A percentile compares a stretch with the other conserved stretches of the same genome.
Evolutionary conservation across 2,888 invertebrate species (phyloP).

Genomic region (Drosophila leonis): DNA sequence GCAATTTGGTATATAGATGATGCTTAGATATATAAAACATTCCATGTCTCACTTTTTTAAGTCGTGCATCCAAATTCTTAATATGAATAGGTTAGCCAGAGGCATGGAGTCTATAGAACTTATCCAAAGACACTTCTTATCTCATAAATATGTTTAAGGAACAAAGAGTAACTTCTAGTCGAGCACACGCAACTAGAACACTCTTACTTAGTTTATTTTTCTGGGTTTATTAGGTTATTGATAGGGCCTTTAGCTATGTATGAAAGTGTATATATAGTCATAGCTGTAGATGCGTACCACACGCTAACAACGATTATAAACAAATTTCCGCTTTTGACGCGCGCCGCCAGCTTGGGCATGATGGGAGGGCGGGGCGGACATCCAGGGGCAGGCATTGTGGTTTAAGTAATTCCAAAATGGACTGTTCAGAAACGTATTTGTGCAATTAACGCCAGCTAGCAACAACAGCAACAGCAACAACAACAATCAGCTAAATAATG

Average conservation of each 20-base stretch:
- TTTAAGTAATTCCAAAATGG: conserved; percentile 66
- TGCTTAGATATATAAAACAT: background rate
- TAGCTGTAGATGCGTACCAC: conserved; percentile 46
- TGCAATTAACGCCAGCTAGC: conserved; percentile 73
- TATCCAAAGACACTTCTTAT: background rate
- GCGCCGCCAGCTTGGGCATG: conserved; percentile 38
- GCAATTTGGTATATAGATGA: background rate
- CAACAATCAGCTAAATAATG: conserved; percentile 51
- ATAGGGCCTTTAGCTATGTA: conserved; percentile 31
- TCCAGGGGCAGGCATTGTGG: conserved; percentile 23
- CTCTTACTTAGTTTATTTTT: conserved; percentile 3
- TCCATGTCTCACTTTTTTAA: background rate
- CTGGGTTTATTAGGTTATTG: conserved; percentile 66
- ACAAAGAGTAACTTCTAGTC: background rate
- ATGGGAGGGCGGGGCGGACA: conserved; percentile 5
- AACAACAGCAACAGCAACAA: conserved; percentile 13
- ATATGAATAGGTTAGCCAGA: background rate
- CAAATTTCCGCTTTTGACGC: conserved; percentile 82
- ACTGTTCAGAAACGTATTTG: conserved; percentile 77
- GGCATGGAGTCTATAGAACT: background rate
- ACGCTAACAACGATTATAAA: conserved; percentile 78
- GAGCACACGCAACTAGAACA: background rate
- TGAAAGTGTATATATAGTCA: conserved; percentile 9
- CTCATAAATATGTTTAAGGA: background rate
- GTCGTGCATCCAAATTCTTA: background rate